phyloP scores from a whole-genome alignment of 2,797 vertebrate genomes.

The Eremophila alpestris region DNA sequence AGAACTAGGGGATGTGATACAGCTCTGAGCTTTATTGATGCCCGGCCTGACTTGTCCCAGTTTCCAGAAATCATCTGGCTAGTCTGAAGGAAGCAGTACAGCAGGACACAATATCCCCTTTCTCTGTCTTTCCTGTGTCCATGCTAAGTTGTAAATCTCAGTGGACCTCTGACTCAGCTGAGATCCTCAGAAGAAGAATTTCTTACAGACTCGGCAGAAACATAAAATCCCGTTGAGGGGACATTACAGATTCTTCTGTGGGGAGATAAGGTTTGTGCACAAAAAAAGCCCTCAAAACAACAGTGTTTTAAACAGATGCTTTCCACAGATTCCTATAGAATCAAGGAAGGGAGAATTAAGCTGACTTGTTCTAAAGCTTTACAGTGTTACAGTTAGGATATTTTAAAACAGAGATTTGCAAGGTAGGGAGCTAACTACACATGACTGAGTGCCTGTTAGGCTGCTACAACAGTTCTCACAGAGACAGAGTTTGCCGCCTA shows the following conservation, averaged over 20 bases:
- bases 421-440: not conserved
- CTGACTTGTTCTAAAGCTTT: not conserved
- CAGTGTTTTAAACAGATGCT: not conserved
- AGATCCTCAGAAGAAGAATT: not conserved
- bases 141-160: not conserved
- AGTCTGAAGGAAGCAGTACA: not conserved
- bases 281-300: not conserved
- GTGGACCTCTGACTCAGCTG: not conserved
- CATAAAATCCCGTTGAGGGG: not conserved
- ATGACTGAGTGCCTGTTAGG: not conserved
- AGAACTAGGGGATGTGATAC: not conserved
- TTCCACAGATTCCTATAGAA: not conserved
- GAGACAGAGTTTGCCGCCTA: not conserved
- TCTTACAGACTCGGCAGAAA: not conserved
- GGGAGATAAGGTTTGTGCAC: not conserved
- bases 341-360: not conserved
- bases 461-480: not conserved
- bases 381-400: not conserved
- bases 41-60: not conserved
- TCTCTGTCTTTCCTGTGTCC: not conserved
- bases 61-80: conserved; percentile 1
- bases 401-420: conserved; percentile 6
- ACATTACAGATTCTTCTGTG: not conserved
- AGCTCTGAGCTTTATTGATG: conserved; percentile 23
- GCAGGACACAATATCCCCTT: not conserved